These are phyloP conservation scores for Epizoanthus fatuus DNA, from an alignment of 92 coral and sea anemone genomes.

Conservation along the genomic window DNA sequence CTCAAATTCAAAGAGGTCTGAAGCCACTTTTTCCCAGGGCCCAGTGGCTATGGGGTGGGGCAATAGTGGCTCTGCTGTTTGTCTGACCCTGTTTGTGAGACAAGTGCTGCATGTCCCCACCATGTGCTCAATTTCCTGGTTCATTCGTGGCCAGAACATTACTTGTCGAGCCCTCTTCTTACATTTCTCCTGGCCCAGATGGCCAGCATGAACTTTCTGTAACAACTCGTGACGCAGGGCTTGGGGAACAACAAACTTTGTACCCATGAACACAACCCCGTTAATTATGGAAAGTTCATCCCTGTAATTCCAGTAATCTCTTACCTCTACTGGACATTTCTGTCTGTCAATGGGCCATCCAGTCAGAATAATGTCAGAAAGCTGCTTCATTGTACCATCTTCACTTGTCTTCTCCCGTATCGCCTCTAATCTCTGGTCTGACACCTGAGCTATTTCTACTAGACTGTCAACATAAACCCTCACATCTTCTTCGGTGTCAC, in stretches of 20 bases:
- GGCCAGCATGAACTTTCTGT: constrained; percentile 15
- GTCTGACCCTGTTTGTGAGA: not conserved
- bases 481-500: constrained; percentile 7
- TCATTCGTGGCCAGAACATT: constrained; percentile 2
- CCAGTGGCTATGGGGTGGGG: constrained; percentile 25
- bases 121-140: not conserved
- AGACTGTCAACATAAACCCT: constrained; percentile 10
- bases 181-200: constrained; percentile 11
- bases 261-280: constrained; percentile 15
- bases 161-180: constrained; percentile 1
- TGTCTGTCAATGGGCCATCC: constrained; percentile 35
- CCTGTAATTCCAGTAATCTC: constrained; percentile 41
- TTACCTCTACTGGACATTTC: constrained; percentile 13
- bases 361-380: constrained; percentile 5
- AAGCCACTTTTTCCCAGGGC: constrained; percentile 43
- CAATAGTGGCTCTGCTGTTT: constrained; percentile 16
- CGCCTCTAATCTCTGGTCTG: constrained; percentile 17
- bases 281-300: constrained; percentile 48
- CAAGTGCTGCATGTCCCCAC: not conserved
- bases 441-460: not conserved
- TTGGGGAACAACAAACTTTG: constrained; percentile 4
- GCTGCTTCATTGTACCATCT: constrained; percentile 36
- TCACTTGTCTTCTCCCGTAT: constrained; percentile 39
- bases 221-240: constrained; percentile 19
- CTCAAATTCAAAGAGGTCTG: constrained; percentile 33